Conservation (phyloP, 2,113 vertebrate genomes). For the Cichladusa arquata region DNA sequence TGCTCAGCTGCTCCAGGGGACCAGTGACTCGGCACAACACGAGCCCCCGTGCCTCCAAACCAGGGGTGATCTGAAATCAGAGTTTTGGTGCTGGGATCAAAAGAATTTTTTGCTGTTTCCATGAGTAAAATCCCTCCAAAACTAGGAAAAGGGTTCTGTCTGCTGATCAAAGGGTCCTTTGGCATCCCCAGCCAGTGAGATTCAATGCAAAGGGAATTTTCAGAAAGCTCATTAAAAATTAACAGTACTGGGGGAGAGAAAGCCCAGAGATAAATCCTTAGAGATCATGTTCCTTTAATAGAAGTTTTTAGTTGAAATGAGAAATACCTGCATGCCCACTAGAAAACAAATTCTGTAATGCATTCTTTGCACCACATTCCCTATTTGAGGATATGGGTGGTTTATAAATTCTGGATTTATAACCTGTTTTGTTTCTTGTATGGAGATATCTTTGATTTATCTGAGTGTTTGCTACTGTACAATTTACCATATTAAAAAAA, state of each 20-base stretch:
- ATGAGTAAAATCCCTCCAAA: background rate
- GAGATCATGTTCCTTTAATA: background rate
- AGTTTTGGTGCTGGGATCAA: background rate
- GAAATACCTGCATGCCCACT: background rate
- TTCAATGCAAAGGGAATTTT: background rate
- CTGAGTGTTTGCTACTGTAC: background rate
- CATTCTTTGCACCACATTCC: background rate
- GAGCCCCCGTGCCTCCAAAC: background rate
- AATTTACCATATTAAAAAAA: background rate
- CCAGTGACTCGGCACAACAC: background rate
- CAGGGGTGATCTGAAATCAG: background rate
- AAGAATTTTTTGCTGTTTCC: background rate
- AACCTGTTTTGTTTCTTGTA: background rate
- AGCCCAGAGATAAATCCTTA: background rate
- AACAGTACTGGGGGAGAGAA: rapidly evolving
- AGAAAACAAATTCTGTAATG: background rate
- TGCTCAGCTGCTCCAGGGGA: background rate
- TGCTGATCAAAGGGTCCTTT: background rate
- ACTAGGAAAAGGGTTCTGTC: background rate
- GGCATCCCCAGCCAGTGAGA: background rate
- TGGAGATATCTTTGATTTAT: background rate
- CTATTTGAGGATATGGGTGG: background rate
- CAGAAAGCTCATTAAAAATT: background rate
- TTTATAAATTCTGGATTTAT: background rate
- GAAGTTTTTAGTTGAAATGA: background rate